These are phyloP conservation scores for Megaleporinus macrocephalus DNA, from an alignment of 2,113 vertebrate species.

Conservation along the genomic window DNA sequence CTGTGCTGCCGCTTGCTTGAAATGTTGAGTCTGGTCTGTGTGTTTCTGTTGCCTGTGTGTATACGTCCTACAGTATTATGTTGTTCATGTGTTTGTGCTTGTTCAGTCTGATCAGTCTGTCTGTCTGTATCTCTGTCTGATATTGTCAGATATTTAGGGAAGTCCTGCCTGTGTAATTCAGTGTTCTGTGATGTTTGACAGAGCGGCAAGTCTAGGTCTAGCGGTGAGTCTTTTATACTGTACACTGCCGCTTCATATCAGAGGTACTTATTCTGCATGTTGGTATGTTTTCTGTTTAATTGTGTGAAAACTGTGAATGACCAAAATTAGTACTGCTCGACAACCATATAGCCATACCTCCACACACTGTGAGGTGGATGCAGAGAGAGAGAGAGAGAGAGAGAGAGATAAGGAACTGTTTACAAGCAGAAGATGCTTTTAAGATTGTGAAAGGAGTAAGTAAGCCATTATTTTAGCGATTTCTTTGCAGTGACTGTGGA, in stretches of 20 bases:
- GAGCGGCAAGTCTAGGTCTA: not conserved
- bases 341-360: constrained; percentile 50
- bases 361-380: constrained; percentile 49
- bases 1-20: constrained; percentile 8
- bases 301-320: constrained; percentile 46
- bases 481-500: no score
- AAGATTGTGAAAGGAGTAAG: not conserved
- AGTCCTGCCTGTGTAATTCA: not conserved
- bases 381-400: constrained; percentile 10
- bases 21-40: constrained; percentile 2
- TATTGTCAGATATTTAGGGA: not conserved
- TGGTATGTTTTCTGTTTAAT: constrained; percentile 21
- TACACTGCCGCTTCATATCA: not conserved
- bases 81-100: constrained; percentile 12
- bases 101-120: constrained; percentile 28
- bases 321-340: constrained; percentile 42
- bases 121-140: constrained; percentile 26
- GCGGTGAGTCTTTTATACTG: constrained; percentile 18
- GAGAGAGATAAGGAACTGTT: no score
- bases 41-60: constrained; percentile 26
- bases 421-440: no score
- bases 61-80: constrained; percentile 30
- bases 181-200: not conserved
- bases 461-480: constrained; percentile 19
- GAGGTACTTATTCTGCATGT: not conserved